Evolutionary conservation across 2,888 invertebrate species (phyloP).

Genomic region (Zele albiditarsus): DNA sequence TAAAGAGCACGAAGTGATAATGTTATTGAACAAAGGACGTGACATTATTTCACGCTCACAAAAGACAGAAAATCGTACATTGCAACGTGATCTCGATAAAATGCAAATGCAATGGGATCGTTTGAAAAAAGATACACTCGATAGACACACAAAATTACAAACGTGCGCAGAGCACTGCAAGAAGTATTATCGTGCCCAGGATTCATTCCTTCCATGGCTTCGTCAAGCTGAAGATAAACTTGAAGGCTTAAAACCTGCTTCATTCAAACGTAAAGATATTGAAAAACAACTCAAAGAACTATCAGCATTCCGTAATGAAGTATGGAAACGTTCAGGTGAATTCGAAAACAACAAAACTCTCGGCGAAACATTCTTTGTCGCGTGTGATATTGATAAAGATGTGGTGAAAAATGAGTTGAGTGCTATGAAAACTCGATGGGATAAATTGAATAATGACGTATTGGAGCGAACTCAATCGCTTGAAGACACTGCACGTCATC

Average conservation of each 20-base stretch:
- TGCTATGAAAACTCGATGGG: slow-evolving; percentile 91
- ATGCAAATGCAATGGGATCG: slow-evolving; percentile 95
- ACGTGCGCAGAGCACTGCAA: slow-evolving; percentile 91
- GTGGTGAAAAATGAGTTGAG: slow-evolving; percentile 88
- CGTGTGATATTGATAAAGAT: slow-evolving; percentile 94
- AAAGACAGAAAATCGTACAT: slow-evolving; percentile 76
- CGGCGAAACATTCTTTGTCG: slow-evolving; percentile 90
- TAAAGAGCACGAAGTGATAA: slow-evolving; percentile 94
- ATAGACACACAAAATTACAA: slow-evolving; percentile 89
- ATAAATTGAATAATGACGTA: slow-evolving; percentile 89
- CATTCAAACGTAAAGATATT: slow-evolving; percentile 88
- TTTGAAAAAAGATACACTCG: slow-evolving; percentile 89
- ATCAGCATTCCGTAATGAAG: slow-evolving; percentile 91
- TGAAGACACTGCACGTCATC: slow-evolving; percentile 87
- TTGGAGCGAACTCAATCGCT: slow-evolving; percentile 84
- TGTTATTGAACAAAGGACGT: slow-evolving; percentile 92
- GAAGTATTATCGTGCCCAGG: slow-evolving; percentile 90
- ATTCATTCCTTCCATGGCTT: slow-evolving; percentile 91
- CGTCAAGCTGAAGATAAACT: slow-evolving; percentile 89
- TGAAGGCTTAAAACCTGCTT: slow-evolving; percentile 83
- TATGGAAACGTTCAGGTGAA: slow-evolving; percentile 95
- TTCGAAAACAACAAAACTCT: slow-evolving; percentile 90
- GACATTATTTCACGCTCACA: slow-evolving; percentile 77
- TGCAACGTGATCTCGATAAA: slow-evolving; percentile 88
- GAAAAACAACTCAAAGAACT: slow-evolving; percentile 91